These are phyloP conservation scores for Nannoperca australis DNA, from an alignment of 2,797 vertebrate genomes.

Conservation along the genomic window DNA sequence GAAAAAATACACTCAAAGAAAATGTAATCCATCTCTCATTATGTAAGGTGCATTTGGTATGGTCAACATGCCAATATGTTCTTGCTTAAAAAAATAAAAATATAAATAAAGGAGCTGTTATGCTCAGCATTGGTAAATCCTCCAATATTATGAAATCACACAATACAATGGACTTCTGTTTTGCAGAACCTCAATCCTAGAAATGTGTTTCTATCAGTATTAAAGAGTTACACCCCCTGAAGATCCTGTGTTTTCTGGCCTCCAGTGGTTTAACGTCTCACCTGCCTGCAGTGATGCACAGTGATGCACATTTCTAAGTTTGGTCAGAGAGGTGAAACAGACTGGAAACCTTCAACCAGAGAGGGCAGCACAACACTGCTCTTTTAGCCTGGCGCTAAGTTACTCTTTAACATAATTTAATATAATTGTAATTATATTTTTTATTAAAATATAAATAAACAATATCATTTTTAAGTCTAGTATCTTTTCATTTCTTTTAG, in stretches of 20 bases:
- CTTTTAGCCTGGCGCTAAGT: background rate
- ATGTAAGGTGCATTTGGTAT: slow-evolving; percentile 3
- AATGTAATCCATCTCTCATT: slow-evolving; percentile 6
- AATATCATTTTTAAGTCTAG: too few species aligned
- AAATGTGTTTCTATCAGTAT: background rate
- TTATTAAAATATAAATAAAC: too few species aligned
- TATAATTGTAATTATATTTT: too few species aligned
- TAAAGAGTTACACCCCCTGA: background rate
- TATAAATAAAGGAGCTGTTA: slow-evolving; percentile 11
- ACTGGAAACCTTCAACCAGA: background rate
- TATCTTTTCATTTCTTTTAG: too few species aligned
- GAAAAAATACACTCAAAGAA: slow-evolving; percentile 6
- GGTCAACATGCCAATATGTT: slow-evolving; percentile 12
- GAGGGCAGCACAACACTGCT: background rate
- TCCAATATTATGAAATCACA: background rate
- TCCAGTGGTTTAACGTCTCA: background rate
- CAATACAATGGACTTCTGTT: background rate
- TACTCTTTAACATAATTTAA: too few species aligned
- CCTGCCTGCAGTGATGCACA: background rate
- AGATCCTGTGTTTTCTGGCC: background rate
- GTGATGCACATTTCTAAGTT: too few species aligned
- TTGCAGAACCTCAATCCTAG: background rate
- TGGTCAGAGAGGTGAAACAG: background rate
- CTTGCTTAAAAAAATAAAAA: slow-evolving; percentile 14
- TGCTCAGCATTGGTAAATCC: background rate